Evolutionary conservation across 2,888 invertebrate genomes (phyloP).

Genomic region (Catocala fraxini): DNA sequence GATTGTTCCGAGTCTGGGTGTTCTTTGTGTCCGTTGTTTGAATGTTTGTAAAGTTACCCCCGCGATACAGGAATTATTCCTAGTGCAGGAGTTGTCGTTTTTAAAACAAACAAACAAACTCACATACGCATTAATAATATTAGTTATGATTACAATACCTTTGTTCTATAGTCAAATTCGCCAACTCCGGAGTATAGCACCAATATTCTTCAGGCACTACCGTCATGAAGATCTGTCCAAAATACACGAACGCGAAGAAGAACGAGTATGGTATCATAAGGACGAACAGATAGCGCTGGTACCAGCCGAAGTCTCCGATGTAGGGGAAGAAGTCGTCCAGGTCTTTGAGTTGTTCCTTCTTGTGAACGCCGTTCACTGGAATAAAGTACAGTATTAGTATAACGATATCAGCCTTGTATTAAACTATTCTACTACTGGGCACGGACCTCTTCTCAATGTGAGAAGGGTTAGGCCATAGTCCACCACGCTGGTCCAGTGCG

Average conservation of each 20-base stretch:
- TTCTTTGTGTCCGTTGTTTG: too few species aligned
- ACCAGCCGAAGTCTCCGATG: conserved; percentile 81
- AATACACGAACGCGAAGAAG: conserved; percentile 84
- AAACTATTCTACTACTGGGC: too few species aligned
- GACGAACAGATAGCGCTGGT: conserved; percentile 77
- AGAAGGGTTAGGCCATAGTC: too few species aligned
- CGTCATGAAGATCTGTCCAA: conserved; percentile 87
- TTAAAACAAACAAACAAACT: too few species aligned
- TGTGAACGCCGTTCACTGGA: conserved; percentile 51
- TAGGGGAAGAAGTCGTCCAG: conserved; percentile 78
- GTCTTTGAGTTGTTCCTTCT: conserved; percentile 61
- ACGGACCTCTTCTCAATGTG: too few species aligned
- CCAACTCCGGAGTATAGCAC: conserved; percentile 72
- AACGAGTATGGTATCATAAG: conserved; percentile 81
- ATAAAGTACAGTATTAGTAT: too few species aligned
- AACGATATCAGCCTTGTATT: too few species aligned
- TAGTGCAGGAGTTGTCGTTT: too few species aligned
- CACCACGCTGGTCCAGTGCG: too few species aligned
- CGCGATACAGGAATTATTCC: too few species aligned
- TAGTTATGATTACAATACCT: conserved; percentile 53
- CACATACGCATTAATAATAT: neutral
- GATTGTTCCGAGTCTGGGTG: too few species aligned
- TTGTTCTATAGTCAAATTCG: conserved; percentile 65
- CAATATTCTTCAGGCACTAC: conserved; percentile 90
- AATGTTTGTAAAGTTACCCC: too few species aligned